phyloP scores from a whole-genome alignment of 37 sponge, comb jelly and placozoan species.

The Agelas oroides region DNA sequence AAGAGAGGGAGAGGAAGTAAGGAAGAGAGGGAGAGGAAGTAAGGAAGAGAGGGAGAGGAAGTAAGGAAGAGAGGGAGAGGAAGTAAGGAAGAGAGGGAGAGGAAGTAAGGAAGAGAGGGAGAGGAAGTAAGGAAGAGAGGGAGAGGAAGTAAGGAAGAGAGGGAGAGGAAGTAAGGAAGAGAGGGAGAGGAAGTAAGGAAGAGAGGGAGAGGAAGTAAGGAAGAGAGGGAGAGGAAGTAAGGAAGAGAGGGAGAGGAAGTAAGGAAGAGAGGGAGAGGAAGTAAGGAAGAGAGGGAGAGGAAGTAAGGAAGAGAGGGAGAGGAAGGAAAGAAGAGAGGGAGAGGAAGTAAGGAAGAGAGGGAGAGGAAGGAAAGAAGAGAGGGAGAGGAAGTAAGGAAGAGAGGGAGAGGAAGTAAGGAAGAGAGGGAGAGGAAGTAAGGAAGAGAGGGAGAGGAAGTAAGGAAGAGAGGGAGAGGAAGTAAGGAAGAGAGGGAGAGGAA shows the following conservation, averaged over 20 bases:
- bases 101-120: not conserved
- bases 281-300: too few species aligned
- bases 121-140: not conserved
- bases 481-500: not conserved
- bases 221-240: not conserved
- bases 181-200: too few species aligned
- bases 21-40: too few species aligned
- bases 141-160: too few species aligned
- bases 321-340: slow-evolving; percentile 58
- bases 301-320: too few species aligned
- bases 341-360: not conserved
- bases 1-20: not conserved
- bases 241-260: not conserved
- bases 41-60: too few species aligned
- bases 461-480: not conserved
- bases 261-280: too few species aligned
- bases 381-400: too few species aligned
- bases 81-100: not conserved
- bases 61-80: not conserved
- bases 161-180: too few species aligned
- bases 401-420: too few species aligned
- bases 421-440: too few species aligned
- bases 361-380: not conserved
- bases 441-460: not conserved
- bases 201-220: not conserved